These are phyloP conservation scores for Plectropomus leopardus DNA, from an alignment of 2,113 vertebrate species.

Conservation along the genomic window DNA sequence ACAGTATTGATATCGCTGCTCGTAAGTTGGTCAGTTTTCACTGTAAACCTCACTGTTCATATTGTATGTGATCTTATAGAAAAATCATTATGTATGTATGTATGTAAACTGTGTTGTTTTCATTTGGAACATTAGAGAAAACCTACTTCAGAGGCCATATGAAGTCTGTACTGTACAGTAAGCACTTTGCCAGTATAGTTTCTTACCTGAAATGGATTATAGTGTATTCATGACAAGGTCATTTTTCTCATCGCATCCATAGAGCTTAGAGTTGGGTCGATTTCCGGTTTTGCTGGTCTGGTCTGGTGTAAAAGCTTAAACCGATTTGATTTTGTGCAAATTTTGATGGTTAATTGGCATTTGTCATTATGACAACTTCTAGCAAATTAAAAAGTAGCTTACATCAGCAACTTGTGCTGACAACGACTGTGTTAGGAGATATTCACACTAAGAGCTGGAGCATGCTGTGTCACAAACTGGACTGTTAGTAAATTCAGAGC, in stretches of 20 bases:
- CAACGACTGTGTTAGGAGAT: no score
- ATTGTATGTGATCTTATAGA: slow-evolving; percentile 56
- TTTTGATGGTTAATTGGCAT: no score
- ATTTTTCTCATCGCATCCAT: slow-evolving; percentile 25
- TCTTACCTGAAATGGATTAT: slow-evolving; percentile 58
- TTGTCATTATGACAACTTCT: no score
- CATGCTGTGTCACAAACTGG: no score
- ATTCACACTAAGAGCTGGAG: no score
- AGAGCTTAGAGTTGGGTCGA: background rate
- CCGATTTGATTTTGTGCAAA: no score
- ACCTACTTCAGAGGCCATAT: slow-evolving; percentile 74
- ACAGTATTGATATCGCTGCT: slow-evolving; percentile 72
- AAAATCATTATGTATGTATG: slow-evolving; percentile 40
- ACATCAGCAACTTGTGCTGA: no score
- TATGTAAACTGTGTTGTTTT: slow-evolving; percentile 51
- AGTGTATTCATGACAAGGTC: slow-evolving; percentile 34
- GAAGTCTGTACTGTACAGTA: slow-evolving; percentile 79
- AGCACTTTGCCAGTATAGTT: slow-evolving; percentile 81
- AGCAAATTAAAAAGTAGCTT: no score
- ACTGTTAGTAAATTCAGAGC: no score
- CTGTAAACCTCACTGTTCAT: slow-evolving; percentile 63
- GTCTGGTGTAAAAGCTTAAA: no score
- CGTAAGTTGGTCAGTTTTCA: slow-evolving; percentile 48
- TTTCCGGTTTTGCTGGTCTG: no score
- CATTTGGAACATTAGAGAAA: slow-evolving; percentile 39